phyloP scores from a whole-genome alignment of 2,797 vertebrate species.

The Eulemur albifrons region DNA sequence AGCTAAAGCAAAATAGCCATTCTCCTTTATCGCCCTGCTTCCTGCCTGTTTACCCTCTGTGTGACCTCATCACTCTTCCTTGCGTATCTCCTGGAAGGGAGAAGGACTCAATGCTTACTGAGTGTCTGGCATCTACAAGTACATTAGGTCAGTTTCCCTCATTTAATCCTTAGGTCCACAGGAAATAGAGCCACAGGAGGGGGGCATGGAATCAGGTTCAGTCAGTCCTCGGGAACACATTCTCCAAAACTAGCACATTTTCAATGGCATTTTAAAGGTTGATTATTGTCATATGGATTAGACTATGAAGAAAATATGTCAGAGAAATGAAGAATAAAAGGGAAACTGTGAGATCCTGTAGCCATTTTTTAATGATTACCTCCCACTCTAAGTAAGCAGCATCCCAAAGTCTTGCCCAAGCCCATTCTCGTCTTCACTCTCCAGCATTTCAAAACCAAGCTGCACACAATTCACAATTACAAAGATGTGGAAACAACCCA shows the following conservation, averaged over 20 bases:
- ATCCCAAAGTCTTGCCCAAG: not conserved
- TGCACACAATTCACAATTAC: not conserved
- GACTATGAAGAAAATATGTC: not conserved
- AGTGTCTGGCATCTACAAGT: not conserved
- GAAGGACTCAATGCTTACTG: not conserved
- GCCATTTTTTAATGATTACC: not conserved
- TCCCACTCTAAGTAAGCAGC: not conserved
- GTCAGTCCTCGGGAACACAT: not conserved
- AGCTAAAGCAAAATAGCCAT: not conserved
- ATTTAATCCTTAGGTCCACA: not conserved
- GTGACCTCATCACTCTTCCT: not conserved
- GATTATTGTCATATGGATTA: not conserved
- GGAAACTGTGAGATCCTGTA: not conserved
- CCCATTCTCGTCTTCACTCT: not conserved
- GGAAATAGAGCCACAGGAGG: not conserved
- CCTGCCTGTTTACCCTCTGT: not conserved
- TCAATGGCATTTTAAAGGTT: not conserved
- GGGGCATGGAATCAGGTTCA: not conserved
- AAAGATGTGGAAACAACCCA: no score
- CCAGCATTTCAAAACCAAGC: not conserved
- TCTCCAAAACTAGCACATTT: not conserved
- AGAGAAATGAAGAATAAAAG: not conserved
- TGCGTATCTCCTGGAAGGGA: not conserved
- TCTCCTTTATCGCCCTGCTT: not conserved
- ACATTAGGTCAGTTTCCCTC: not conserved